Percentiles rank a stretch among this genome's conserved stretches.
Conservation (phyloP, 53 echinoderm and acorn worm genomes). For the Crossaster papposus region DNA sequence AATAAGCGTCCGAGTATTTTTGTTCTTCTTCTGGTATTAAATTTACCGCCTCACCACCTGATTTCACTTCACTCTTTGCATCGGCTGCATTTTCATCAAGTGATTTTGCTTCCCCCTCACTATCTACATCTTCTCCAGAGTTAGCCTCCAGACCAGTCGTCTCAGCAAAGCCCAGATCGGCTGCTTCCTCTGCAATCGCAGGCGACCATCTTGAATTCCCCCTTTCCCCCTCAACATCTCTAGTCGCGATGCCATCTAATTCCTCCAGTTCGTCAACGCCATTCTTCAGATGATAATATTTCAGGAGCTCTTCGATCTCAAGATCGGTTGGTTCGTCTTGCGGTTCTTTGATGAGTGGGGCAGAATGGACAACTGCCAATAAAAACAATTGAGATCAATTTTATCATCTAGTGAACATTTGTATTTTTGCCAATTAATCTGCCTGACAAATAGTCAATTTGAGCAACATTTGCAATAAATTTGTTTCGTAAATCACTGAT, state of each 20-base stretch:
- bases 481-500: too few relatives aligned
- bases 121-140: neutral
- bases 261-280: neutral
- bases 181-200: neutral
- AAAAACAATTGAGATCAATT: neutral
- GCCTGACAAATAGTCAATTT: too few relatives aligned
- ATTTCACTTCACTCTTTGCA: neutral
- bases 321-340: neutral
- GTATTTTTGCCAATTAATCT: too few relatives aligned
- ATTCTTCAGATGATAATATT: neutral
- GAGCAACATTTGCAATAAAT: too few relatives aligned
- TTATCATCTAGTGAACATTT: too few relatives aligned
- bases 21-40: neutral
- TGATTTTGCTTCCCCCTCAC: neutral
- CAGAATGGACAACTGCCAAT: conserved; percentile 14
- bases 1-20: too few relatives aligned
- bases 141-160: conserved; percentile 26
- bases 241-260: neutral
- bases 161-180: neutral
- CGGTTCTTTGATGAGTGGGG: neutral
- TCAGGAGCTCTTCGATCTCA: conserved; percentile 9
- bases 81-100: neutral
- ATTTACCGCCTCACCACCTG: neutral
- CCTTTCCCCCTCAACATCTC: neutral
- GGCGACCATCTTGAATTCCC: neutral